Base-by-base conservation (phyloP, 2,888 invertebrate species). In the Acleris laterana region DNA sequence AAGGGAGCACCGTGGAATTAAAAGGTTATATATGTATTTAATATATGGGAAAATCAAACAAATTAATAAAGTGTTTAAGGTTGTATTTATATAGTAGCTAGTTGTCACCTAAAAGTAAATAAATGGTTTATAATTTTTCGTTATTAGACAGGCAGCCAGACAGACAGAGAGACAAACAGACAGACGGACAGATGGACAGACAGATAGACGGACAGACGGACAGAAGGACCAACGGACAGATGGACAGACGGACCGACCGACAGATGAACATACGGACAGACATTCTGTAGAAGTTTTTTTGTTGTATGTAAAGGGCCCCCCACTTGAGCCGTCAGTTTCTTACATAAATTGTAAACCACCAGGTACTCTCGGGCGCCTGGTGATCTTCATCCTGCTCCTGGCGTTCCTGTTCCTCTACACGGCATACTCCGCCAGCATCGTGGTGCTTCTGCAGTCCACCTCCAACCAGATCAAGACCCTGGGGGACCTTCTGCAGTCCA, bases 351-450 rank as follows among this genome's bases (percentile, higher is more conserved):
- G 11, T 19, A 13, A 51, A 22, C 6, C 6, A 16, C 13, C 89
- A 91, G 92, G 89, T 20, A 78, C 79, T 5, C 79, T 85, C 1
- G 93, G 94, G 0, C 91, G 96, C 16, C 89, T 95, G 11, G 94
- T 95, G 5, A 94, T 95, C 66, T 90, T 96, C 64, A 83, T 95
- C 66, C 82, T 95, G 9, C 94, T 95, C 69, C 77, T 95, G 3
- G 90, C 94, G 0, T 91, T 95, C 48, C 90, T 96, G 79, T 96
- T 96, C 75, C 82, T 96, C 0, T 96, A 95, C 77, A 95, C 95
- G 0, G 95, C 96, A 0, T 96, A 96, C 76, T 95, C 96, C 0
- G 96, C 96, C 5, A 95, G 95, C 77, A 96, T 96, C 56, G 96
- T 96, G 0, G 95, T 95, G 0, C 81, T 96, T 17, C 85, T 96